Percentiles rank a stretch among this genome's conserved stretches.
Evolutionary conservation across 2,797 vertebrate species (phyloP).

Genomic region (Argentina silus): DNA sequence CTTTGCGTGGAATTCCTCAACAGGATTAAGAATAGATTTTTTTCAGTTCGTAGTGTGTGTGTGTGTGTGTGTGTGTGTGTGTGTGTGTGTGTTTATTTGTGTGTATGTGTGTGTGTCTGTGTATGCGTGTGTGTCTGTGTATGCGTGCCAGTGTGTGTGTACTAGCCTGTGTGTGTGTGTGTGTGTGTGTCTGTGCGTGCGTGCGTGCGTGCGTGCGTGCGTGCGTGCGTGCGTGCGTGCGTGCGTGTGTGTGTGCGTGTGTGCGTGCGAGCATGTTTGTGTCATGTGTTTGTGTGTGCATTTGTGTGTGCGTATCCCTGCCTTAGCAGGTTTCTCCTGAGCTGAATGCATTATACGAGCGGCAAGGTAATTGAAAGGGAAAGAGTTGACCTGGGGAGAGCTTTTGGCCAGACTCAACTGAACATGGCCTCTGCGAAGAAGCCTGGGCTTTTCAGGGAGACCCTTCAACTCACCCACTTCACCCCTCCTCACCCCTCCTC

Average conservation of each 20-base stretch:
- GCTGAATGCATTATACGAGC: constrained; percentile 36
- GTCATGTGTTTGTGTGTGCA: not conserved
- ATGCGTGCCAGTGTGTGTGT: not conserved
- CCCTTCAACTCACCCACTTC: constrained; percentile 28
- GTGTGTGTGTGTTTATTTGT: constrained; percentile 7
- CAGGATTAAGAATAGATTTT: no score
- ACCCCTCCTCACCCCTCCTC: not conserved
- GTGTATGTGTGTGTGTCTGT: constrained; percentile 32
- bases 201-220: not conserved
- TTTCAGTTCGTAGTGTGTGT: constrained; percentile 6
- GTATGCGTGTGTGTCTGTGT: not conserved
- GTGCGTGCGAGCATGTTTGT: not conserved
- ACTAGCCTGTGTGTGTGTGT: not conserved
- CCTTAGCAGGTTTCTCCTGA: constrained; percentile 43
- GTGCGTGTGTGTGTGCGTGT: not conserved
- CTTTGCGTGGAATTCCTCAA: no score
- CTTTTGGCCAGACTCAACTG: constrained; percentile 46
- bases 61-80: constrained; percentile 33
- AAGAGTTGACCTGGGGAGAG: constrained; percentile 54
- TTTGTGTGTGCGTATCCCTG: not conserved
- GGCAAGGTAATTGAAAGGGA: constrained; percentile 72
- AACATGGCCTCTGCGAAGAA: constrained; percentile 59
- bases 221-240: not conserved
- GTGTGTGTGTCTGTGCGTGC: constrained; percentile 7
- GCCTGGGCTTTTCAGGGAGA: constrained; percentile 46